Percentiles rank a stretch among this genome's conserved stretches.
Conservation (phyloP, 2,113 vertebrate species). For the Cyrtonyx montezumae region DNA sequence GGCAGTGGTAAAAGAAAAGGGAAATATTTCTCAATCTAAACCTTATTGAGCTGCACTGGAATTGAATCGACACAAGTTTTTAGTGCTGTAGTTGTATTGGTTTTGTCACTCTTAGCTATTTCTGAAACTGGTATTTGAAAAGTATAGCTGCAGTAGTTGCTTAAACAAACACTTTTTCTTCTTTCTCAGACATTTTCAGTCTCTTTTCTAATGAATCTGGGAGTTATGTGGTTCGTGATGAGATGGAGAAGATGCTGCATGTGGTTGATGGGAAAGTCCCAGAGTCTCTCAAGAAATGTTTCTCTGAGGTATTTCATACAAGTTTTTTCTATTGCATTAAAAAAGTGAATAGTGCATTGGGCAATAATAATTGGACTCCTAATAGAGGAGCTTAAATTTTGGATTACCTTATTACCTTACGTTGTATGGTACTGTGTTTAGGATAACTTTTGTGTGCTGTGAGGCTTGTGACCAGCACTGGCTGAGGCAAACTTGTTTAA, state of each 20-base stretch:
- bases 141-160: neutral
- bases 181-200: conserved; percentile 93
- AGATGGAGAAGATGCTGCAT: conserved; percentile 94
- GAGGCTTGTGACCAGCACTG: neutral
- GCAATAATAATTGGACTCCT: too few relatives aligned
- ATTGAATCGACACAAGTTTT: neutral
- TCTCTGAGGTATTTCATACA: conserved; percentile 86
- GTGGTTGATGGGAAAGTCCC: conserved; percentile 95
- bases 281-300: conserved; percentile 91
- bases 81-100: neutral
- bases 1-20: neutral
- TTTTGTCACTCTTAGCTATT: neutral
- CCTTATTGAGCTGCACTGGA: neutral
- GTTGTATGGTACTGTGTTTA: neutral
- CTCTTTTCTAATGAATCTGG: conserved; percentile 95
- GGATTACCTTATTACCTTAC: neutral
- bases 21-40: neutral
- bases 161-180: neutral
- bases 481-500: neutral
- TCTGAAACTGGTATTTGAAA: neutral
- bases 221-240: conserved; percentile 91
- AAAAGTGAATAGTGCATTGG: neutral
- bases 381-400: neutral
- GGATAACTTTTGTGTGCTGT: neutral
- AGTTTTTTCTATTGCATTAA: neutral